Evolutionary conservation across 2,888 invertebrate species (phyloP).

Genomic region (Acheta domesticus): DNA sequence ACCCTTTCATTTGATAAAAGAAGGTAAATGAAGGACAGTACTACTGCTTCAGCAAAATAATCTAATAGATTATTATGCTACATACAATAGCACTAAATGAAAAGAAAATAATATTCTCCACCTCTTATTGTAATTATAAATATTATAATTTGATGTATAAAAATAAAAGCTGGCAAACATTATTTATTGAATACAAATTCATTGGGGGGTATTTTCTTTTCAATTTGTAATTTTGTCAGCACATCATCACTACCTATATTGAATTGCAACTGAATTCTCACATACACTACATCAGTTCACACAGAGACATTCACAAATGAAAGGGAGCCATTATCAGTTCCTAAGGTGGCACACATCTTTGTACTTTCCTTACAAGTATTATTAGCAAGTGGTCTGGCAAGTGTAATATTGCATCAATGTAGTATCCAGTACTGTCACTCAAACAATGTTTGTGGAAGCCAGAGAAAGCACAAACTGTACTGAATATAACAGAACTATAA

Average conservation of each 20-base stretch:
- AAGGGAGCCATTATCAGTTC: neutral
- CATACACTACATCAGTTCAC: neutral
- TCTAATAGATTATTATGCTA: neutral
- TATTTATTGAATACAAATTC: conserved; percentile 22
- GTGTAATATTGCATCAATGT: neutral
- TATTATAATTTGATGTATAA: conserved; percentile 20
- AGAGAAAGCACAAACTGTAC: neutral
- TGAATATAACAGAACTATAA: conserved; percentile 11
- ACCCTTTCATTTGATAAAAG: conserved; percentile 24
- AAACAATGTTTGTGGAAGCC: too few relatives aligned
- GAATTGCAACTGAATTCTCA: neutral
- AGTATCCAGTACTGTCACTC: too few relatives aligned
- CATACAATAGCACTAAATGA: conserved; percentile 19
- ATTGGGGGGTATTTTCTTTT: conserved; percentile 19
- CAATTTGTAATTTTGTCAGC: conserved; percentile 20
- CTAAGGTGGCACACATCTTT: conserved; percentile 18
- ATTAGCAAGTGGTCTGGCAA: neutral
- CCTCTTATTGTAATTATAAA: conserved; percentile 22
- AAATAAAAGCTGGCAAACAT: conserved; percentile 21
- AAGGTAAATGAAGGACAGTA: too few relatives aligned
- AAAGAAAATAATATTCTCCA: conserved; percentile 19
- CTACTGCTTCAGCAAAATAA: too few relatives aligned
- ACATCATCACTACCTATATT: neutral
- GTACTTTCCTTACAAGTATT: conserved; percentile 1
- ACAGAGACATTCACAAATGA: neutral